Percentiles rank a stretch among this genome's conserved stretches.
Conservation (phyloP, 2,113 vertebrate genomes). For the Accipiter virgatus region DNA sequence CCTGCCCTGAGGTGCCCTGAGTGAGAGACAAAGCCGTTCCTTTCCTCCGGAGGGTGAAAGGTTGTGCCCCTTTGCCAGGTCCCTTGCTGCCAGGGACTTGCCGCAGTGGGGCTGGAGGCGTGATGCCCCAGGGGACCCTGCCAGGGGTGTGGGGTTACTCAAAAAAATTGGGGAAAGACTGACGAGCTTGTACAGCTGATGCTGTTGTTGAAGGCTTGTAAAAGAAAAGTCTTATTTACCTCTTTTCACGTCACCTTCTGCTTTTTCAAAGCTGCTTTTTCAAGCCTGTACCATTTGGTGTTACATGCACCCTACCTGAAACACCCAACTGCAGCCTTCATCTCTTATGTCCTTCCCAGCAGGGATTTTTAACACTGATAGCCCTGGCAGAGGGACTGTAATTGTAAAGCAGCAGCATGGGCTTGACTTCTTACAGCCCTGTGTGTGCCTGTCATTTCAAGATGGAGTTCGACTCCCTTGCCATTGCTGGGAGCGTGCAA, state of each 20-base stretch:
- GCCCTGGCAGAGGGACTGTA: neutral
- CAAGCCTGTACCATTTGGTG: neutral
- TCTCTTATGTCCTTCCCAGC: neutral
- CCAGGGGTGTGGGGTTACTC: neutral
- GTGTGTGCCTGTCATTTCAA: neutral
- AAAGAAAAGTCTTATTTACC: neutral
- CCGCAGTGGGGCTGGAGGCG: neutral
- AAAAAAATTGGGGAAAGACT: neutral
- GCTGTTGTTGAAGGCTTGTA: neutral
- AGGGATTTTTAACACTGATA: neutral
- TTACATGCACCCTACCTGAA: neutral
- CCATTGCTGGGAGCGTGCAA: neutral
- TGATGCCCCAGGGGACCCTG: neutral
- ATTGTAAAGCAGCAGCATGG: neutral
- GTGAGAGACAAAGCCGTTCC: neutral
- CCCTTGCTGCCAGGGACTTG: neutral
- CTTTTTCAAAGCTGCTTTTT: neutral
- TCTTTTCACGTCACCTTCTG: neutral
- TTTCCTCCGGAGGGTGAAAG: neutral
- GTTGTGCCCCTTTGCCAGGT: neutral
- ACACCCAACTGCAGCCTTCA: neutral
- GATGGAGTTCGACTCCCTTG: neutral
- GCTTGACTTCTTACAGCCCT: neutral
- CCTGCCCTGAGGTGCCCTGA: neutral
- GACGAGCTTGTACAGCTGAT: neutral